Conservation (phyloP, 2,113 vertebrate species). For the Channa maculata region DNA sequence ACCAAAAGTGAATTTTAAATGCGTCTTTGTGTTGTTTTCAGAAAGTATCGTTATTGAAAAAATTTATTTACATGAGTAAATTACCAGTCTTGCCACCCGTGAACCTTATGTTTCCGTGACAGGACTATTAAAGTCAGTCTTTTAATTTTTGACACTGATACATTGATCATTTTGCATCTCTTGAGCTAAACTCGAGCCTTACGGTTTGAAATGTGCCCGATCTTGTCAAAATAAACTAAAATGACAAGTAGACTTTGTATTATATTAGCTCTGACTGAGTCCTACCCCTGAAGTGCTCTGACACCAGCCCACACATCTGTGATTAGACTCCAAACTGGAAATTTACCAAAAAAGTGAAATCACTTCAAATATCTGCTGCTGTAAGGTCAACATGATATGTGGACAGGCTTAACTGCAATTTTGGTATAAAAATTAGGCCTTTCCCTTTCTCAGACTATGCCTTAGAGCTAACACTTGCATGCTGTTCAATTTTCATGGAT, state of each 20-base stretch:
- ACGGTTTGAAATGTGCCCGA: constrained; percentile 6
- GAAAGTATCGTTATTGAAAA: background rate
- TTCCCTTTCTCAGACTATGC: constrained; percentile 29
- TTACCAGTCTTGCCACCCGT: background rate
- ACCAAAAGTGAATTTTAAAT: background rate
- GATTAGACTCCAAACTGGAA: constrained; percentile 33
- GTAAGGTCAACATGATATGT: constrained; percentile 37
- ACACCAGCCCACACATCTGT: constrained; percentile 14
- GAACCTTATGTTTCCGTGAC: background rate
- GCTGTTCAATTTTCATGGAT: constrained; percentile 68
- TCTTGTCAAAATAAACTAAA: constrained; percentile 18
- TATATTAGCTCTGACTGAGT: background rate
- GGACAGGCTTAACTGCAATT: constrained; percentile 38
- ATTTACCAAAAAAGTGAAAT: constrained; percentile 41
- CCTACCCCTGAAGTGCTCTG: background rate
- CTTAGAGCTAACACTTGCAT: constrained; percentile 48
- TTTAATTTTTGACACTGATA: too few relatives aligned
- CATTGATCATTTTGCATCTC: background rate
- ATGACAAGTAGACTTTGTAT: background rate
- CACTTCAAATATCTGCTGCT: constrained; percentile 30
- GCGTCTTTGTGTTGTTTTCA: background rate
- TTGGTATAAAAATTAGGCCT: constrained; percentile 33
- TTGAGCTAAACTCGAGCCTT: background rate
- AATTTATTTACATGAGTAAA: background rate
- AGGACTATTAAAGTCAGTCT: background rate